Evolutionary conservation across 1,140 invertebrate species (phyloP).

Genomic region (Drosophila bocki): DNA sequence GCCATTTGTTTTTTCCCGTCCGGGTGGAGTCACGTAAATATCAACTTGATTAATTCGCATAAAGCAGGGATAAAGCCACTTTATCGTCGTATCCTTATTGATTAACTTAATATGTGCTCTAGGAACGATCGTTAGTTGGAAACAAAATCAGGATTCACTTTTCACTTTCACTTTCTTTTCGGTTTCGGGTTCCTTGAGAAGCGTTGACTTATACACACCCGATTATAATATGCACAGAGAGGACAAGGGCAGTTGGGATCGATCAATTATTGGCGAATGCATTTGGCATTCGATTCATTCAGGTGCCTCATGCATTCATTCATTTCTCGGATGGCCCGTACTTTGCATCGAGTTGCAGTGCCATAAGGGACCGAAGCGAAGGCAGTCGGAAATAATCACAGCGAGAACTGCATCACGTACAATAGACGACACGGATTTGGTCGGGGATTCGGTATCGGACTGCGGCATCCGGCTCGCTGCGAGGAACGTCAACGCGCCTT

Average conservation of each 20-base stretch:
- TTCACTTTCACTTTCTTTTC: background rate
- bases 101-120: constrained; percentile 37
- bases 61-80: constrained; percentile 24
- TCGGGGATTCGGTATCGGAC: constrained; percentile 17
- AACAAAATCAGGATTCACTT: constrained; percentile 19
- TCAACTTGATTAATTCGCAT: constrained; percentile 50
- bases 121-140: constrained; percentile 45
- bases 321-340: constrained; percentile 8
- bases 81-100: constrained; percentile 36
- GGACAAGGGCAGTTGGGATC: constrained; percentile 34
- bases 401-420: constrained; percentile 43
- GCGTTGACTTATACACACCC: constrained; percentile 19
- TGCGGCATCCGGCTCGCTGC: constrained; percentile 32
- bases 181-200: background rate
- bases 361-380: constrained; percentile 18
- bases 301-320: constrained; percentile 36
- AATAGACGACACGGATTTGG: constrained; percentile 40
- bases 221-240: constrained; percentile 21
- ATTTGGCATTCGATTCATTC: constrained; percentile 24
- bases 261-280: constrained; percentile 25
- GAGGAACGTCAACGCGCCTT: constrained; percentile 63
- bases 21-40: constrained; percentile 41
- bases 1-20: constrained; percentile 36
- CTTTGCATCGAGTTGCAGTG: constrained; percentile 10
- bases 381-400: constrained; percentile 25